Conservation (phyloP, 2,113 vertebrate species). For the Pluvialis apricaria region DNA sequence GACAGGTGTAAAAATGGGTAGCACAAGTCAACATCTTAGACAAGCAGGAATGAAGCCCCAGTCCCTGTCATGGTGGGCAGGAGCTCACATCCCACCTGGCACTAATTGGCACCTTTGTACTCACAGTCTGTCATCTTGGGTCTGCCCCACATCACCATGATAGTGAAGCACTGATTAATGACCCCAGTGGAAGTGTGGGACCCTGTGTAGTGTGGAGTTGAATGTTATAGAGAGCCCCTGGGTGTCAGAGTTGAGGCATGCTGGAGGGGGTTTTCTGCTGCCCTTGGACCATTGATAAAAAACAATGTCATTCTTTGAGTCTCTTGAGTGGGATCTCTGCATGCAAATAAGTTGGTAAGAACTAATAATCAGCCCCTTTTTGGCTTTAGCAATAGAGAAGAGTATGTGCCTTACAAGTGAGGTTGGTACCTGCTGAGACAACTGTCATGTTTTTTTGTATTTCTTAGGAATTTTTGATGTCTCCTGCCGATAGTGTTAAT, state of each 20-base stretch:
- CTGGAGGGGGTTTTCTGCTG: background rate
- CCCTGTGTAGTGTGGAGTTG: accelerated
- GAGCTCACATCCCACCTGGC: background rate
- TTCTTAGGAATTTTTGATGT: background rate
- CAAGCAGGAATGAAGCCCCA: background rate
- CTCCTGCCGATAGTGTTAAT: background rate
- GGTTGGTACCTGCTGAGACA: background rate
- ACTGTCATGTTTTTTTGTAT: background rate
- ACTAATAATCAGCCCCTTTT: background rate
- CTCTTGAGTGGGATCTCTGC: background rate
- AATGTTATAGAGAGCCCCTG: background rate
- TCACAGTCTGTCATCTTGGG: background rate
- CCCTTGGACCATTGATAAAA: background rate
- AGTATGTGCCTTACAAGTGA: background rate
- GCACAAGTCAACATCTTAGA: background rate
- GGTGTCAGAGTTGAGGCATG: background rate
- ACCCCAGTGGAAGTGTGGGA: background rate
- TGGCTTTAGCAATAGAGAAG: background rate
- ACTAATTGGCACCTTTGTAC: background rate
- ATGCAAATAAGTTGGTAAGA: background rate
- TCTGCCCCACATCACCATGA: background rate
- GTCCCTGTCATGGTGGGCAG: background rate
- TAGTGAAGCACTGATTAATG: background rate
- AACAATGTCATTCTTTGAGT: background rate
- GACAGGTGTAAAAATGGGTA: accelerated